phyloP scores from a whole-genome alignment of 2,888 invertebrate genomes.

The Drosophila flavopinicola region DNA sequence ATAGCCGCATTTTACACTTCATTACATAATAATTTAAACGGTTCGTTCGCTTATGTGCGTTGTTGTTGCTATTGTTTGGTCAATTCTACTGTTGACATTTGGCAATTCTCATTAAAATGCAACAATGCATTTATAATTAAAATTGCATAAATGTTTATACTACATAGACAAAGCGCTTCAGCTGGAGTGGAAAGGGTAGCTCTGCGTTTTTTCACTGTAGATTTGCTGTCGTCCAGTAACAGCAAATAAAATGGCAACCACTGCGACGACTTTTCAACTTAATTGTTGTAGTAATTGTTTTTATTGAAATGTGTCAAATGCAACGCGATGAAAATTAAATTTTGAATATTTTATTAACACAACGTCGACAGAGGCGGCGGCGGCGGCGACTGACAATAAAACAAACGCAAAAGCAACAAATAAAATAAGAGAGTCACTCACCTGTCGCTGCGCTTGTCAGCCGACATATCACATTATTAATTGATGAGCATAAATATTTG shows the following conservation, averaged over 20 bases:
- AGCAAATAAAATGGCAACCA: slow-evolving; percentile 45
- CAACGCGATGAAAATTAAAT: slow-evolving; percentile 65
- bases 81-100: slow-evolving; percentile 57
- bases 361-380: slow-evolving; percentile 1
- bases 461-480: slow-evolving; percentile 55
- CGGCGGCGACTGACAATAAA: slow-evolving; percentile 21
- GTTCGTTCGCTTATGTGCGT: slow-evolving; percentile 17
- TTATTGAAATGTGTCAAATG: slow-evolving; percentile 69
- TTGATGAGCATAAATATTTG: slow-evolving; percentile 53
- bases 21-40: slow-evolving; percentile 43
- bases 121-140: slow-evolving; percentile 66
- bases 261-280: slow-evolving; percentile 55
- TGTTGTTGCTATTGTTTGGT: slow-evolving; percentile 23
- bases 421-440: slow-evolving; percentile 46
- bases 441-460: slow-evolving; percentile 55
- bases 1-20: slow-evolving; percentile 36
- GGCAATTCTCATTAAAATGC: slow-evolving; percentile 55
- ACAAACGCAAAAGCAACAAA: slow-evolving; percentile 12
- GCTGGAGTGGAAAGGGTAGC: background rate
- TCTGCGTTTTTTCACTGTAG: slow-evolving; percentile 8
- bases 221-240: slow-evolving; percentile 34
- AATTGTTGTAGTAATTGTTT: slow-evolving; percentile 64
- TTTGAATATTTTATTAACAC: slow-evolving; percentile 63
- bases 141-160: slow-evolving; percentile 62
- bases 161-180: slow-evolving; percentile 11